Conservation (phyloP, 2,113 vertebrate species). For the Sinocyclocheilus grahami region DNA sequence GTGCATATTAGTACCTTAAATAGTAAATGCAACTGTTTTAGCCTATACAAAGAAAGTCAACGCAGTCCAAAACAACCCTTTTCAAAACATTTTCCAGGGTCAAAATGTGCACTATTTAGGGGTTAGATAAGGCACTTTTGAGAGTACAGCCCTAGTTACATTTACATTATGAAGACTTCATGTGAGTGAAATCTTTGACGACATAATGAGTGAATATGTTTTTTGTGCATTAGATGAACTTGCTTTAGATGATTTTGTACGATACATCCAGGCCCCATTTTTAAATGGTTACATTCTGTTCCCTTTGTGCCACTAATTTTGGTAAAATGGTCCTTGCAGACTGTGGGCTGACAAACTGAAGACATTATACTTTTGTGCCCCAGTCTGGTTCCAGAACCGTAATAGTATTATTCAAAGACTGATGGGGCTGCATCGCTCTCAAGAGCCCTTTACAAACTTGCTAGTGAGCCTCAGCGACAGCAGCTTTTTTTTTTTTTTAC, state of each 20-base stretch:
- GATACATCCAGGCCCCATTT: not conserved
- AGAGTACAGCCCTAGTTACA: not conserved
- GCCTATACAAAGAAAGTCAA: not conserved
- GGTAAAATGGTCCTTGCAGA: constrained; percentile 1
- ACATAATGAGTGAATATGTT: not conserved
- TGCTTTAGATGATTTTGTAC: not conserved
- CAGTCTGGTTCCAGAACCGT: not conserved
- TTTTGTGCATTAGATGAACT: not conserved
- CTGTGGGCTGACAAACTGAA: not conserved
- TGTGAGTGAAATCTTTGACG: not conserved
- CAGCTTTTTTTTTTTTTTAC: constrained; percentile 2
- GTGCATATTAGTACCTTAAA: not conserved
- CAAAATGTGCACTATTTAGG: not conserved
- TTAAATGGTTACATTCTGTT: not conserved
- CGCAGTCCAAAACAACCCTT: not conserved
- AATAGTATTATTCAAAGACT: constrained; percentile 27
- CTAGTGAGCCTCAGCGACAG: constrained; percentile 20
- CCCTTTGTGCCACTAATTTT: not conserved
- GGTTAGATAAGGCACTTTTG: not conserved
- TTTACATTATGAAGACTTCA: not conserved
- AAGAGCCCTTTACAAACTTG: constrained; percentile 11
- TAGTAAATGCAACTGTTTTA: not conserved
- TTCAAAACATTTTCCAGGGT: not conserved
- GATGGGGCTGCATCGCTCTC: not conserved
- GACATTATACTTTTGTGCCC: constrained; percentile 24